phyloP scores from a whole-genome alignment of 1,140 invertebrate genomes.

The Heliconius himera region DNA sequence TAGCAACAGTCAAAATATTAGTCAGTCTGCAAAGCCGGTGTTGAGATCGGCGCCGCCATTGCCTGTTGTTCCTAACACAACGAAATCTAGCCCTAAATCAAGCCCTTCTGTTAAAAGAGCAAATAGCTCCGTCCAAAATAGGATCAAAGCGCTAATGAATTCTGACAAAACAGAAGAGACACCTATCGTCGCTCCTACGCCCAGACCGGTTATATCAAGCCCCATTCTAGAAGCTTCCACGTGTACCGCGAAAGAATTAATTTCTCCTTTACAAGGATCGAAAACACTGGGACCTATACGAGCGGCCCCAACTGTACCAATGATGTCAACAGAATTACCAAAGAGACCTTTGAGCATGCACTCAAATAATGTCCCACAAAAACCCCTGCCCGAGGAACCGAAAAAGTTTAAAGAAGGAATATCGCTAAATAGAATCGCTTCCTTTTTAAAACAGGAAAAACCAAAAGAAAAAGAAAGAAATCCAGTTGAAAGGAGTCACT shows the following conservation, averaged over 20 bases:
- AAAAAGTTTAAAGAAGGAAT: constrained; percentile 83
- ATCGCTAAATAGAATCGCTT: constrained; percentile 88
- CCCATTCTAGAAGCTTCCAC: constrained; percentile 91
- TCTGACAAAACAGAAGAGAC: constrained; percentile 75
- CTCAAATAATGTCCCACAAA: constrained; percentile 69
- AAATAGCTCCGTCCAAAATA: constrained; percentile 72
- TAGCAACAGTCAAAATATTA: constrained; percentile 66
- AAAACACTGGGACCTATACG: constrained; percentile 81
- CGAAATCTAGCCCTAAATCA: constrained; percentile 58
- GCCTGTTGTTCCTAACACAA: constrained; percentile 64
- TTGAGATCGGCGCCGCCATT: constrained; percentile 78
- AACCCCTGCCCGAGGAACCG: constrained; percentile 74
- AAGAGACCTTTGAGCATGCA: constrained; percentile 81
- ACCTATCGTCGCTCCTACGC: constrained; percentile 69
- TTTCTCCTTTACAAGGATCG: constrained; percentile 80
- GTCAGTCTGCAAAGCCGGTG: constrained; percentile 67
- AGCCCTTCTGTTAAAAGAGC: constrained; percentile 71
- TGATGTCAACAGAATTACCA: constrained; percentile 57
- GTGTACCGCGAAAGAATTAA: constrained; percentile 87
- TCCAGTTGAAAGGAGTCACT: constrained; percentile 82
- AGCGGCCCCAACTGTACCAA: constrained; percentile 81
- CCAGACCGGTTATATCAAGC: constrained; percentile 89
- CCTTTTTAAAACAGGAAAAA: constrained; percentile 87
- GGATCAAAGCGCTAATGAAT: constrained; percentile 74
- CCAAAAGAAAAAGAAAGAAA: constrained; percentile 82